A percentile compares a stretch with the other conserved stretches of the same genome.
Conservation (phyloP, 2,113 vertebrate genomes). For the Strix uralensis region DNA sequence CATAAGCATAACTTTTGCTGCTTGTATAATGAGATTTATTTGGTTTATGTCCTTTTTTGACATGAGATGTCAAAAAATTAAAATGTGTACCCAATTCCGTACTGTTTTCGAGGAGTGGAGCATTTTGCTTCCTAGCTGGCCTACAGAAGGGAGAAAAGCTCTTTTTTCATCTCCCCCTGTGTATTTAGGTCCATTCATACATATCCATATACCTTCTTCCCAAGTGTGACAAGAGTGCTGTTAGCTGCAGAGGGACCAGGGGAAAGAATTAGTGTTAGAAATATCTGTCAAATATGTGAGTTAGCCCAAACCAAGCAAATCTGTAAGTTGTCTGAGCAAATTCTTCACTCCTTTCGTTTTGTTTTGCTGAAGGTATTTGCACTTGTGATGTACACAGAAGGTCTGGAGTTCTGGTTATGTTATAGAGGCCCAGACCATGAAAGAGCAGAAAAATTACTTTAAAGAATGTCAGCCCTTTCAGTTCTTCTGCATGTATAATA, state of each 20-base stretch:
- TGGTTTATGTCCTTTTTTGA: neutral
- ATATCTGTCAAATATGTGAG: neutral
- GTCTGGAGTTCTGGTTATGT: neutral
- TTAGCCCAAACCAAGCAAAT: neutral
- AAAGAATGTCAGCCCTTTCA: neutral
- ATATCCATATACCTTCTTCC: neutral
- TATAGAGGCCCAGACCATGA: neutral
- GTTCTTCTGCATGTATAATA: neutral
- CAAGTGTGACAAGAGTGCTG: neutral
- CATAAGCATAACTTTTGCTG: neutral
- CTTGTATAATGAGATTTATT: neutral
- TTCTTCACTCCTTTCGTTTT: neutral
- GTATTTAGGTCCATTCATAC: neutral
- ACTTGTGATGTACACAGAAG: too few relatives aligned
- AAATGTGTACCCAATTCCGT: neutral
- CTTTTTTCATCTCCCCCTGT: neutral
- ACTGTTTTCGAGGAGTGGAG: neutral
- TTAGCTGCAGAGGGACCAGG: neutral
- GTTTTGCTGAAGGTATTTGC: neutral
- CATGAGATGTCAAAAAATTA: neutral
- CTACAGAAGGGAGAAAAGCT: neutral
- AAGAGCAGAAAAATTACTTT: neutral
- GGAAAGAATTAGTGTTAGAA: neutral
- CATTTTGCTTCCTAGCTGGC: neutral
- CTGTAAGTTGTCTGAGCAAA: neutral